These are phyloP conservation scores for Macrosteles quadrilineatus DNA, from an alignment of 1,140 invertebrate genomes.

Conservation along the genomic window DNA sequence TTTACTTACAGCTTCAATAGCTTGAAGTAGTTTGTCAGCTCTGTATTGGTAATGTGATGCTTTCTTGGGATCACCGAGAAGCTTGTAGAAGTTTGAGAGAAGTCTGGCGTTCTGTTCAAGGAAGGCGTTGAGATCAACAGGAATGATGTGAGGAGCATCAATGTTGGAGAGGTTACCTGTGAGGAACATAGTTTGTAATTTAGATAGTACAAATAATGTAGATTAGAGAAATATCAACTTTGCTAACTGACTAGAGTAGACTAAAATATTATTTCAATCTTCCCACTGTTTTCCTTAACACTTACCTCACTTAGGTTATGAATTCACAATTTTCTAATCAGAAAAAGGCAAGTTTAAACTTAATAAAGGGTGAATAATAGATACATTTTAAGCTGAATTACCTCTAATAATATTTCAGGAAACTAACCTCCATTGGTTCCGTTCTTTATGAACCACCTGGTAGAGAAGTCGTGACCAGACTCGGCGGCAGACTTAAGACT, in stretches of 20 bases:
- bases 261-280: too few relatives aligned
- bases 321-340: too few relatives aligned
- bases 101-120: slow-evolving; percentile 64
- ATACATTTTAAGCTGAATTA: too few relatives aligned
- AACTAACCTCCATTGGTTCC: slow-evolving; percentile 49
- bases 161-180: slow-evolving; percentile 58
- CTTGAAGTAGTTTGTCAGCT: slow-evolving; percentile 51
- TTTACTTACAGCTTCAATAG: slow-evolving; percentile 49
- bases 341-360: too few relatives aligned
- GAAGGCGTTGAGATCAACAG: slow-evolving; percentile 84
- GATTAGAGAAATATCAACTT: too few relatives aligned
- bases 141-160: slow-evolving; percentile 67
- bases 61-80: slow-evolving; percentile 55
- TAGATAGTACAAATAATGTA: too few relatives aligned
- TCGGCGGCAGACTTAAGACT: slow-evolving; percentile 61
- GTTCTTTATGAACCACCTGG: slow-evolving; percentile 59
- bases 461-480: slow-evolving; percentile 65
- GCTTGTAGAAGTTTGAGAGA: slow-evolving; percentile 56
- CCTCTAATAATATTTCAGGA: too few relatives aligned
- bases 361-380: too few relatives aligned
- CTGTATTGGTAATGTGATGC: slow-evolving; percentile 52
- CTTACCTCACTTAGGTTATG: too few relatives aligned
- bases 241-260: too few relatives aligned
- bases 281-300: too few relatives aligned
- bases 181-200: too few relatives aligned